Evolutionary conservation across 2,113 vertebrate genomes (phyloP), one percentile per base, ranked within the genome.

Genomic region (Pachyramphus minor): DNA sequence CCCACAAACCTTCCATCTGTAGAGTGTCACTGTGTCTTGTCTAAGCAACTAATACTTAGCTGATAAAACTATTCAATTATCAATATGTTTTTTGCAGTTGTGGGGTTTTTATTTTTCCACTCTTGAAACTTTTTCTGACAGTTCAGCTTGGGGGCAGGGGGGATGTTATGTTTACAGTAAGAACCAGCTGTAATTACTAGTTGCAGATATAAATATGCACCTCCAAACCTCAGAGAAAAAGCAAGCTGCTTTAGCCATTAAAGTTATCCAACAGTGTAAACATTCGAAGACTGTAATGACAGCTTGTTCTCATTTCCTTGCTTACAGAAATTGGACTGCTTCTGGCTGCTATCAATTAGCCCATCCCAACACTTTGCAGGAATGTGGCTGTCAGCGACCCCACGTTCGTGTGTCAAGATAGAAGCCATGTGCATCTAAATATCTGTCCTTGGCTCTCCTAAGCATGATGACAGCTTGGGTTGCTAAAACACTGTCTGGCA

Each of bases 261-360:
- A 72, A 69, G 47, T 74, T 88, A 73, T 53, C 49, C 58, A 76
- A 69, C 20, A 82, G 13, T 17, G 17, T 68, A 94, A 94, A 63
- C 28, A 50, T 90, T 74, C 83, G n/a, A 90, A 77, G 62, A 39
- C 45, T 71, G 31, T 58, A 92, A 88, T 47, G 79, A 88, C 78
- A 95, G 67, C 72, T 62, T 88, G 63, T 74, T 93, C 58, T 83
- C 35, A 73, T 77, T 88, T 88, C 30, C 31, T 14, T 58, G 55
- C n/a, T 71, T 73, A 12, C n/a, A 66, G n/a, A 80, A 76, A 64
- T 22, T 62, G 50, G n/a, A 25, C 41, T 44, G 41, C 41, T 90
- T 47, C 67, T 94, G 75, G 37, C 53, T 90, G 72, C 75, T 85
- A 66, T 83, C 71, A 94, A 49, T 93, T 91, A 93, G 22, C 90